phyloP scores from a whole-genome alignment of 2,113 vertebrate genomes.

The Dendrocopos noguchii region DNA sequence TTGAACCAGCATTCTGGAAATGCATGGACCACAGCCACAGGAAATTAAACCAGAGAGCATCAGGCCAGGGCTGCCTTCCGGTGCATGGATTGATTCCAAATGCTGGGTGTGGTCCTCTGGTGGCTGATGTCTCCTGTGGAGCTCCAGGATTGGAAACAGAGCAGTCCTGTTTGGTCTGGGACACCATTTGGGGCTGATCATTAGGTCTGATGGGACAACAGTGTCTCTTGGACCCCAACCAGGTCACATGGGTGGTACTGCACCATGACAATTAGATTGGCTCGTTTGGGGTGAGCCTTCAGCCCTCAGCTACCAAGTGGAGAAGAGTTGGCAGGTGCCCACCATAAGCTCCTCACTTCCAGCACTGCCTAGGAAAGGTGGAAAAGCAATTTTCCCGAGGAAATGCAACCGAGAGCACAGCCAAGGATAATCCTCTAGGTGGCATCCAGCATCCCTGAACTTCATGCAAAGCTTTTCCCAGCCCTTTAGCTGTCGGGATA shows the following conservation, averaged over 20 bases:
- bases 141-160: background rate
- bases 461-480: background rate
- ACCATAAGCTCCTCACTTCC: background rate
- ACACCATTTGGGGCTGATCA: background rate
- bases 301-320: rapidly evolving
- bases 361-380: background rate
- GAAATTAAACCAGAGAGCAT: background rate
- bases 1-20: background rate
- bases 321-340: background rate
- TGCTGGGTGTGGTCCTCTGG: background rate
- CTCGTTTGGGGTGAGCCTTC: rapidly evolving
- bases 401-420: background rate
- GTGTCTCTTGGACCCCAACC: background rate
- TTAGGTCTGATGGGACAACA: background rate
- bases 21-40: background rate
- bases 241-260: background rate
- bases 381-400: background rate
- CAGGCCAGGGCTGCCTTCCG: background rate
- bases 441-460: conserved; percentile 14
- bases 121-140: background rate
- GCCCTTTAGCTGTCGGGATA: rapidly evolving
- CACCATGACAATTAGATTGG: rapidly evolving
- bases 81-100: background rate
- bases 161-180: background rate
- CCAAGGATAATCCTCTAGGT: conserved; percentile 31